These are phyloP conservation scores for Folsomia manolachei DNA, from an alignment of 2,888 invertebrate species.

Conservation along the genomic window DNA sequence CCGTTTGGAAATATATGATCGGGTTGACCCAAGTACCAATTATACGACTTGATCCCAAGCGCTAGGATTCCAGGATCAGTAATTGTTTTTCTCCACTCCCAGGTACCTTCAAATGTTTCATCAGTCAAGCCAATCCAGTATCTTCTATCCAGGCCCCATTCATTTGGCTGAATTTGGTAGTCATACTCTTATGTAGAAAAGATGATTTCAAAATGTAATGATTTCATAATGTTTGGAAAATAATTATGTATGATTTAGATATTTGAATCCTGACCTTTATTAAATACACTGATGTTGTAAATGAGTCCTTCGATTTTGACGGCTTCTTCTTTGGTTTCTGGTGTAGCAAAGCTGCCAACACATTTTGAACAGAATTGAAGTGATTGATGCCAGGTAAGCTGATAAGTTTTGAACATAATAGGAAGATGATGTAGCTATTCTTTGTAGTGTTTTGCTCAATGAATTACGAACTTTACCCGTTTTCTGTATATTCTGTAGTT, in stretches of 20 bases:
- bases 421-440: not conserved
- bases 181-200: too few species aligned
- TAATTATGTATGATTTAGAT: too few species aligned
- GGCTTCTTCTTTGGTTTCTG: not conserved
- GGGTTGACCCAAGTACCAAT: too few species aligned
- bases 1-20: not conserved
- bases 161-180: not conserved
- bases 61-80: not conserved
- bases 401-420: not conserved
- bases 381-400: not conserved
- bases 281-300: not conserved
- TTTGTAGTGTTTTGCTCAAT: too few species aligned
- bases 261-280: too few species aligned
- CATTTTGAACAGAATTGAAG: conserved; percentile 1
- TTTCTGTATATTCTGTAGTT: not conserved
- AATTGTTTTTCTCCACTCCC: not conserved
- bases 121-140: not conserved
- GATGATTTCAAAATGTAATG: too few species aligned
- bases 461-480: not conserved
- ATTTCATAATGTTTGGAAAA: too few species aligned
- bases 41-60: not conserved
- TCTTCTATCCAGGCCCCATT: not conserved
- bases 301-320: not conserved
- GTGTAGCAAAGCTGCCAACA: not conserved
- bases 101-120: not conserved